Percentiles rank a stretch among this genome's conserved stretches.
phyloP scores from a whole-genome alignment of 2,888 invertebrate genomes.

The Chrysomela aeneicollis region DNA sequence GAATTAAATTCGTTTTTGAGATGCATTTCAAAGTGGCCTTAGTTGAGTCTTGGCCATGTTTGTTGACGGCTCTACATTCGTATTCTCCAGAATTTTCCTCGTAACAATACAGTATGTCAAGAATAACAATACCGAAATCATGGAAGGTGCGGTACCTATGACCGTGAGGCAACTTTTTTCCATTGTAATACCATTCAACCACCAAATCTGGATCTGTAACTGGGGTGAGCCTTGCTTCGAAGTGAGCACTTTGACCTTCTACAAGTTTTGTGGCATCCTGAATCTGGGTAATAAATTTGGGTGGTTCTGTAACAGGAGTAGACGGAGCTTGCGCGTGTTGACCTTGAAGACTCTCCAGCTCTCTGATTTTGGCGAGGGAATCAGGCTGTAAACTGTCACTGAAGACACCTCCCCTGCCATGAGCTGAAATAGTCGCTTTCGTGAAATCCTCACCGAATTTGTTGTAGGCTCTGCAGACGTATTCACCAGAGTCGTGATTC shows the following conservation, averaged over 20 bases:
- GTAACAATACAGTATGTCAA: conserved; percentile 95
- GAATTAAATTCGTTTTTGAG: conserved; percentile 87
- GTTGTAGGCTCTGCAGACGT: conserved; percentile 90
- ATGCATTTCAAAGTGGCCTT: conserved; percentile 85
- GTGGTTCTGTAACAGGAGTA: conserved; percentile 79
- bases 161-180: conserved; percentile 90
- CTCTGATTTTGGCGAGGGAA: conserved; percentile 85
- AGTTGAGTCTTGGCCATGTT: conserved; percentile 87
- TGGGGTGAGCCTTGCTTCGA: conserved; percentile 91
- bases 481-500: conserved; percentile 92
- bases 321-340: conserved; percentile 71
- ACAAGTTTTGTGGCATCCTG: conserved; percentile 83
- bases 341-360: conserved; percentile 79
- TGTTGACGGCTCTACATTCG: conserved; percentile 92
- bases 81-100: conserved; percentile 95
- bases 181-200: conserved; percentile 96
- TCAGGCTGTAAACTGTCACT: conserved; percentile 91
- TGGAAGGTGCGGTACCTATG: conserved; percentile 97
- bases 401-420: conserved; percentile 86
- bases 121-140: conserved; percentile 95
- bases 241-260: conserved; percentile 95
- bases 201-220: conserved; percentile 93
- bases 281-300: conserved; percentile 89
- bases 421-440: conserved; percentile 83
- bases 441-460: conserved; percentile 91